Evolutionary conservation across 2,113 vertebrate genomes (phyloP), one percentile per base, ranked within the genome.

Genomic region (Tringa solitaria): DNA sequence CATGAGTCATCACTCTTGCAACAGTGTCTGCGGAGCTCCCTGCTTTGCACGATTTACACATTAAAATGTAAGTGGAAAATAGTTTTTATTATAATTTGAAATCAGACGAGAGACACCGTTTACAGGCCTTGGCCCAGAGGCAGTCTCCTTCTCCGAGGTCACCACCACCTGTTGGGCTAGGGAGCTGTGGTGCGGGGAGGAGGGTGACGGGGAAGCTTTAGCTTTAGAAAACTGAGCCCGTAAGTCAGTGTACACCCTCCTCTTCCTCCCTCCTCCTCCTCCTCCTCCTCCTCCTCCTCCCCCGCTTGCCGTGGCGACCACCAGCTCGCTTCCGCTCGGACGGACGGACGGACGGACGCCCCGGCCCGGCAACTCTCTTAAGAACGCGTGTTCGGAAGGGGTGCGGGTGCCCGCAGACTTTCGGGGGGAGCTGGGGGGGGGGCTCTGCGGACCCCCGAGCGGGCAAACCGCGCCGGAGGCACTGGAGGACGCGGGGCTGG

Each of bases 1-100:
- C 86, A 84, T 95, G 94, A 97, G 91, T 91, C 95, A 93, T 89
- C 76, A 22, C 80, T 87, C 83, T 45, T 26, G 57, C 73, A 76
- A 18, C 45, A 32, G 80, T 2, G 57, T 41, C 91, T 85, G 69
- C 7, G 77, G 73, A 93, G 80, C 95, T 89, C 77, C 77, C 91
- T 46, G 61, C 50, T 93, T 89, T 65, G 86, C 89, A 79, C 24
- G 23, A 70, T 65, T 89, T 84, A 90, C 14, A 3, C 86, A 57
- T 78, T 79, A 89, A 82, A 74, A 84, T 81, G 92, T 43, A 91
- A 89, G 92, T 73, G 51, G 33, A 75, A 84, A 68, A 5, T 30
- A 30, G 32, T 12, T 86, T 77, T 70, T 43, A 27, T 95, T 70
- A 22, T 30, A 7, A 70, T 75, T 37, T n/a, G 72, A 84, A 82